Evolutionary conservation across 2,113 vertebrate species (phyloP).

Genomic region (Himantopus leucocephalus): DNA sequence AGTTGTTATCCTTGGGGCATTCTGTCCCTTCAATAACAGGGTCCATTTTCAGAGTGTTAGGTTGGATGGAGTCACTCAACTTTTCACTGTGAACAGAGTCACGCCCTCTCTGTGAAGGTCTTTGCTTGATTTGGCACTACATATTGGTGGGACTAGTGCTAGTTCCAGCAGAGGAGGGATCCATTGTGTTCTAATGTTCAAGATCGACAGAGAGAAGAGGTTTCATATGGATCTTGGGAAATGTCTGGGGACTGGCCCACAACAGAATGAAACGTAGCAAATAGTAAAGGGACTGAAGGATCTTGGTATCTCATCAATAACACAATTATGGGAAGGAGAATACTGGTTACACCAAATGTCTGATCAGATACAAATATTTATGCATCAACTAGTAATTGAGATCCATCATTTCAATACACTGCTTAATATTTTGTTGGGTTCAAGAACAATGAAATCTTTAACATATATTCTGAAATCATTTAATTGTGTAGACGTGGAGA

Average conservation of each 20-base stretch:
- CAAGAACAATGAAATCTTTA: background rate
- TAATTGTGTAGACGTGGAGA: background rate
- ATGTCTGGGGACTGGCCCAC: background rate
- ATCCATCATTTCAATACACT: background rate
- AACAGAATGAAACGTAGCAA: background rate
- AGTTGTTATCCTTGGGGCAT: background rate
- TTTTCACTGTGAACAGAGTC: background rate
- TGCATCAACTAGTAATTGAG: background rate
- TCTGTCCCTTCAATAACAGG: background rate
- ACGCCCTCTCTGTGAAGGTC: fast-evolving
- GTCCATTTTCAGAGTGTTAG: background rate
- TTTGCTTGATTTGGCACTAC: background rate
- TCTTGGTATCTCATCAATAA: background rate
- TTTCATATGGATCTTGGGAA: background rate
- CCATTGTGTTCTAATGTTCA: background rate
- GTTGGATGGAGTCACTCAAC: background rate
- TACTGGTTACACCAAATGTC: background rate
- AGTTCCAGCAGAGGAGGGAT: background rate
- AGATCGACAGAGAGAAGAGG: background rate
- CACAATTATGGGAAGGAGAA: background rate
- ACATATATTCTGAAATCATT: background rate
- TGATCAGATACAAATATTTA: background rate
- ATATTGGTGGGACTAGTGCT: background rate
- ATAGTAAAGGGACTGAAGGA: background rate
- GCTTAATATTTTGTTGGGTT: background rate